A percentile compares a stretch with the other conserved stretches of the same genome.
Conservation (phyloP, 2,888 invertebrate genomes). For the Brachypterus glaber region DNA sequence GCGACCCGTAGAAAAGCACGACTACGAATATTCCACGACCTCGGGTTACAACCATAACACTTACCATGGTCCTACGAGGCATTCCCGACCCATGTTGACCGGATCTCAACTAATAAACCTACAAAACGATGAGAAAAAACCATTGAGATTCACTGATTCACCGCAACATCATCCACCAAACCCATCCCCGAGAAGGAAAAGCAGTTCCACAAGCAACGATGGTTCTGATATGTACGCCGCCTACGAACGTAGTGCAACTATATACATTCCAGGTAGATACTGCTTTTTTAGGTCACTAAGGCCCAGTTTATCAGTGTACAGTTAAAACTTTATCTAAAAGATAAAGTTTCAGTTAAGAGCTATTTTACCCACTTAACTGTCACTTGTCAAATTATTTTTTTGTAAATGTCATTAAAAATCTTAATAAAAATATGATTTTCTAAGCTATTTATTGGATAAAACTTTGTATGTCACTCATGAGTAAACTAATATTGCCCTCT, state of each 20-base stretch:
- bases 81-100: constrained; percentile 56
- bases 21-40: constrained; percentile 50
- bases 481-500: too few relatives aligned
- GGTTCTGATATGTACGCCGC: constrained; percentile 50
- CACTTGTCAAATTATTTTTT: too few relatives aligned
- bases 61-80: constrained; percentile 78
- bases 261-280: constrained; percentile 41
- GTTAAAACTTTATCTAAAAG: too few relatives aligned
- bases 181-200: constrained; percentile 60
- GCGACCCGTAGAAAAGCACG: constrained; percentile 37
- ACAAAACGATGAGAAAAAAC: constrained; percentile 51
- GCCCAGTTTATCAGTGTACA: too few relatives aligned
- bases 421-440: too few relatives aligned
- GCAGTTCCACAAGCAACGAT: constrained; percentile 60
- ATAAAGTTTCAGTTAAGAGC: too few relatives aligned
- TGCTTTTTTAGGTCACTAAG: constrained; percentile 22
- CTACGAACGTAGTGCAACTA: constrained; percentile 42
- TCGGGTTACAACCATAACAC: constrained; percentile 70
- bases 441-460: too few relatives aligned
- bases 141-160: constrained; percentile 65
- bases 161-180: constrained; percentile 55
- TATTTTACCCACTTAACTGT: too few relatives aligned
- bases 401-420: too few relatives aligned
- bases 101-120: constrained; percentile 44
- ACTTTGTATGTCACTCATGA: too few relatives aligned